These are phyloP conservation scores for Pangasius sanitwongsei DNA, from an alignment of 2,797 vertebrate species.

Conservation along the genomic window DNA sequence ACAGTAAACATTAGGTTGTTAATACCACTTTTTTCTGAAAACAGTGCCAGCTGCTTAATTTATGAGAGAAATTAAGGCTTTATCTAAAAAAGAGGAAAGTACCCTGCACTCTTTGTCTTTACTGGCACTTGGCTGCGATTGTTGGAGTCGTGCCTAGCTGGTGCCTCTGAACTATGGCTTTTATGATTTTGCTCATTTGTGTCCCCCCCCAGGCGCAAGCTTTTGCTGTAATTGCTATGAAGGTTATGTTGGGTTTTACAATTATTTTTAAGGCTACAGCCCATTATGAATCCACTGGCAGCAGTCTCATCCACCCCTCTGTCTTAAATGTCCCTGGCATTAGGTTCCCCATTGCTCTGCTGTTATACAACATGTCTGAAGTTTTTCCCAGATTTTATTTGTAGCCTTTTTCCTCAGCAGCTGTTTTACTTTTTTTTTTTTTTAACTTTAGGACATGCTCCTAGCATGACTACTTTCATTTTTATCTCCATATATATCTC, in stretches of 20 bases:
- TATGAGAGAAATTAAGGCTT: neutral
- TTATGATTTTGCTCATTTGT: neutral
- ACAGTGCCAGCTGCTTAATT: neutral
- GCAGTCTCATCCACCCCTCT: neutral
- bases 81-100: neutral
- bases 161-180: neutral
- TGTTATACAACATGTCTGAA: neutral
- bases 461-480: conserved; percentile 1
- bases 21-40: neutral
- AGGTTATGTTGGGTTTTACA: neutral
- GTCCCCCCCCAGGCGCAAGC: neutral
- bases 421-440: neutral
- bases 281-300: conserved; percentile 12
- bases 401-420: conserved; percentile 1
- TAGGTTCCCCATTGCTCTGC: neutral
- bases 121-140: neutral
- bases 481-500: neutral
- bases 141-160: conserved; percentile 6
- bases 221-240: neutral
- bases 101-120: neutral
- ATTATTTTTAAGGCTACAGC: neutral
- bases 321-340: neutral
- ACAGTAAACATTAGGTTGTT: conserved; percentile 3
- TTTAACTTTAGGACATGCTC: too few species aligned
- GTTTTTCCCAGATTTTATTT: neutral